A percentile compares a stretch with the other conserved stretches of the same genome.
Evolutionary conservation across 1,140 invertebrate genomes (phyloP).

Genomic region (Musca vetustissima): DNA sequence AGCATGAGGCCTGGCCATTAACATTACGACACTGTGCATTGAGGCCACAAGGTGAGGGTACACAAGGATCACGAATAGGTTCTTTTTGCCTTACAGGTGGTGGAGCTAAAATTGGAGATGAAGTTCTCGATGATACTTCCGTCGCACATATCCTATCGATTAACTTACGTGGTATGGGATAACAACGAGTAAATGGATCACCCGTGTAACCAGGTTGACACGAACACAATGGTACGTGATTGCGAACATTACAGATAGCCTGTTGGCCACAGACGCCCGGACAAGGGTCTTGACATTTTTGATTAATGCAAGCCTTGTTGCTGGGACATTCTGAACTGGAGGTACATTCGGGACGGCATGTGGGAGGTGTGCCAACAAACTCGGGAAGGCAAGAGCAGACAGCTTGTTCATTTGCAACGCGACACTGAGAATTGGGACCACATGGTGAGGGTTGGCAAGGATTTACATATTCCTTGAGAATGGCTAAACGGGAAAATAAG

Average conservation of each 20-base stretch:
- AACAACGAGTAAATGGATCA: conserved; percentile 68
- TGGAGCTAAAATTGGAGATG: conserved; percentile 65
- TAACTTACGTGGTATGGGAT: conserved; percentile 60
- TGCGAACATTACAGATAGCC: conserved; percentile 62
- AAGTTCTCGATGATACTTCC: conserved; percentile 53
- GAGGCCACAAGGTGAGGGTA: conserved; percentile 56
- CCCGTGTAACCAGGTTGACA: conserved; percentile 65
- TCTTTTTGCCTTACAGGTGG: conserved; percentile 54
- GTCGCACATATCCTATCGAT: conserved; percentile 58
- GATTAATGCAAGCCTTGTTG: conserved; percentile 67
- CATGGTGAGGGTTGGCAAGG: conserved; percentile 69
- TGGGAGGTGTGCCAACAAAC: conserved; percentile 75
- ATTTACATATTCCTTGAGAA: conserved; percentile 51
- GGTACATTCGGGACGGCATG: conserved; percentile 69
- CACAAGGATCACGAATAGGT: conserved; percentile 59
- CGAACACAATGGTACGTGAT: conserved; percentile 64
- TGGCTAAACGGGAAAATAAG: conserved; percentile 35
- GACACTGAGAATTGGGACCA: conserved; percentile 72
- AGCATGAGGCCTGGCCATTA: conserved; percentile 54
- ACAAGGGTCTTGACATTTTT: conserved; percentile 75
- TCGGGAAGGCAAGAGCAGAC: conserved; percentile 71
- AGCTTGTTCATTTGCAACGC: conserved; percentile 63
- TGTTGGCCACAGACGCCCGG: conserved; percentile 65
- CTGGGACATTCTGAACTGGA: conserved; percentile 67
- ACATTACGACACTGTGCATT: conserved; percentile 41